Evolutionary conservation across 1,140 invertebrate genomes (phyloP), one percentile per base, ranked within the genome.

Genomic region (Yoshiicerus persimilis): DNA sequence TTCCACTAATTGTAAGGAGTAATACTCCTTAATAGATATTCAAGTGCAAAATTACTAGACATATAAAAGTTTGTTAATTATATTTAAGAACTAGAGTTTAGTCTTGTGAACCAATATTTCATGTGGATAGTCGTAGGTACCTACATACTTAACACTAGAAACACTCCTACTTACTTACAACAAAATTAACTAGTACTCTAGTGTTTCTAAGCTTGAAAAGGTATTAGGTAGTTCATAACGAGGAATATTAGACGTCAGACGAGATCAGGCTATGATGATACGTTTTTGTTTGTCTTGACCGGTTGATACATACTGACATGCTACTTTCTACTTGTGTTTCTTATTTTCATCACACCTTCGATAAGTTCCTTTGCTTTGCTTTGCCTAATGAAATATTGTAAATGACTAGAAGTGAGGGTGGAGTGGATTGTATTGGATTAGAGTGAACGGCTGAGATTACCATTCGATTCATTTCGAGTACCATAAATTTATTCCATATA

Each of bases 341-440:
- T 80, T 34, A 80, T 80, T 80, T 80, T 80, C 32, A 80, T 80
- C 75, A 80, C 75, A 80, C 75, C 75, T 66, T 25, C 62, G 25
- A 47, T 47, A 20, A 16, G 20, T 47, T 47, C 11, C 11, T 70
- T 64, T 64, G n/a, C 25, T 64, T 80, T 34, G 75, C 20, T 38
- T 36, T 38, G 75, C 20, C 30, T 80, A 80, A 80, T 80, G 75
- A 80, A 80, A 80, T 80, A 36, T 80, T 34, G 16, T 32, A 80
- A 80, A 80, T 80, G 75, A 80, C 75, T 80, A 30, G 75, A n/a
- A 80, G 75, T 80, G 75, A 80, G 75, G 75, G 75, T 80, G 75
- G 75, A 36, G 75, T 80, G 30, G 75, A 80, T 38, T 75, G 16
- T 32, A 34, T 32, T 38, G 20, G 34, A 36, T 23, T 80, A 80